Evolutionary conservation across 2,888 invertebrate species (phyloP), one percentile per base, ranked within the genome.

Genomic region (Oxystoma pomonae): DNA sequence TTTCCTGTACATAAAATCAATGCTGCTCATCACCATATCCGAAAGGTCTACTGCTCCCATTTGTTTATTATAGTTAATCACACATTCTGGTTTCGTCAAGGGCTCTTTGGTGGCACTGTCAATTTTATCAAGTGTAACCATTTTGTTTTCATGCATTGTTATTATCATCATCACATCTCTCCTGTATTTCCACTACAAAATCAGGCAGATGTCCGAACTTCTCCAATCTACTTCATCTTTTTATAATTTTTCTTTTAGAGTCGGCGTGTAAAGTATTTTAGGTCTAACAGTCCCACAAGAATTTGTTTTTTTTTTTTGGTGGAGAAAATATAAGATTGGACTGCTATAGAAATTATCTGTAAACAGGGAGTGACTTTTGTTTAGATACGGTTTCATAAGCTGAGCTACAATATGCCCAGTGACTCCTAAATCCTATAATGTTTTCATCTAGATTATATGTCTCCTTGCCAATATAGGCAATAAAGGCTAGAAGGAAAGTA

Each of bases 1-100:
- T 67, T 77, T 77, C 62, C 73, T 75, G 65, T 77, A 72, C 60
- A 73, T 69, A 17, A 71, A 71, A 18, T 72, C 67, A 22, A 75
- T 65, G 49, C 57, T 57, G 20, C 61, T 61, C 1, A 61, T 50
- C 76, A 76, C 78, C 53, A 53, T 53, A 53, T 53, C 53, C 53
- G 9, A 35, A 35, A 3, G 53, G 53, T 53, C 53, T 53, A 16
- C 53, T 53, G 53, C n/a, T 53, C 53, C 53, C 53, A 53, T 53
- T 69, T 74, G 69, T 57, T 70, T 65, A 65, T 72, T 71, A 58
- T 77, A 77, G 57, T 76, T 73, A 20, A 73, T 55, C 50, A 76
- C 64, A 63, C 65, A 66, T 2, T 63, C 60, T 56, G 73, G 70
- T 68, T 76, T 73, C 56, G 55, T 72, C 21, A 60, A 57, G 51